phyloP scores from a whole-genome alignment of 2,888 invertebrate genomes.

The Acronicta leporina region DNA sequence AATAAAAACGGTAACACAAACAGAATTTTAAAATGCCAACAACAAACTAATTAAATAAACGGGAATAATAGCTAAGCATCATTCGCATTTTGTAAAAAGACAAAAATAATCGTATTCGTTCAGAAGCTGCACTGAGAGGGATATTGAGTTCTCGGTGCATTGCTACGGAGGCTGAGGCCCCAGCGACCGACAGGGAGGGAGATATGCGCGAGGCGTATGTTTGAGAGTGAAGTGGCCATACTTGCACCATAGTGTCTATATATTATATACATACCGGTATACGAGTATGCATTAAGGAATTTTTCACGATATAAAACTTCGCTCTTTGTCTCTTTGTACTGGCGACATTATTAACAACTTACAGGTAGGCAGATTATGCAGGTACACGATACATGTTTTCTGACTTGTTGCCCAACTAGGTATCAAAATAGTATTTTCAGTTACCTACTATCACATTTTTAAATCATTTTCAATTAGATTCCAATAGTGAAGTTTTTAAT shows the following conservation, averaged over 20 bases:
- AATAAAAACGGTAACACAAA: constrained; percentile 13
- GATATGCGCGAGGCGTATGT: constrained; percentile 51
- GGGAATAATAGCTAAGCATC: constrained; percentile 18
- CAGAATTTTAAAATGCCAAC: constrained; percentile 7
- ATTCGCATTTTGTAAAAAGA: constrained; percentile 63
- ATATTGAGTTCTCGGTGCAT: constrained; percentile 54
- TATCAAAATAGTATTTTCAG: too few relatives aligned
- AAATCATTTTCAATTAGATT: too few relatives aligned
- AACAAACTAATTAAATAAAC: constrained; percentile 21
- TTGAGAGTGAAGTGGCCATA: constrained; percentile 64
- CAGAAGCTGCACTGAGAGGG: constrained; percentile 70
- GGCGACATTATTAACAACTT: constrained; percentile 11
- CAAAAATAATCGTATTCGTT: constrained; percentile 69
- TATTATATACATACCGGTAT: constrained; percentile 45
- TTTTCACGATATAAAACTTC: constrained; percentile 50
- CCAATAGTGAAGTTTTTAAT: too few relatives aligned
- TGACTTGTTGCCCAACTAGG: too few relatives aligned
- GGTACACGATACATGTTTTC: background rate
- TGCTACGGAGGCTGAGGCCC: constrained; percentile 70
- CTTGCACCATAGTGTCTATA: constrained; percentile 51
- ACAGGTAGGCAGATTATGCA: background rate
- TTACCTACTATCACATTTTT: too few relatives aligned
- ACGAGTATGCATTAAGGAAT: constrained; percentile 61
- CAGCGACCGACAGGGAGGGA: constrained; percentile 68
- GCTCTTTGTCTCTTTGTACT: constrained; percentile 46